These are phyloP conservation scores for Cheilosia scutellata DNA, from an alignment of 2,888 invertebrate genomes.

Conservation along the genomic window DNA sequence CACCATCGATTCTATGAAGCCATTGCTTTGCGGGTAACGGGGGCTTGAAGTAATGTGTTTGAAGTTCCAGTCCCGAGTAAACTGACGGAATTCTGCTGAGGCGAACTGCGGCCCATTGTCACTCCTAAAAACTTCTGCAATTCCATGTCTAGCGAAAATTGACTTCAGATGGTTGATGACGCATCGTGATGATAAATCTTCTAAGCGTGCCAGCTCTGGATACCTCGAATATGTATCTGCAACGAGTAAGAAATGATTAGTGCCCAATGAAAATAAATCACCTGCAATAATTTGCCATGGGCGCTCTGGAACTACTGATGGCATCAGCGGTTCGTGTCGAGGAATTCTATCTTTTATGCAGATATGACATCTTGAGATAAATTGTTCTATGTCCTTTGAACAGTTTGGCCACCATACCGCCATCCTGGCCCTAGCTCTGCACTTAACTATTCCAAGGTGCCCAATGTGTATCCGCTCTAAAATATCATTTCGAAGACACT, in stretches of 20 bases:
- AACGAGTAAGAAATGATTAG: slow-evolving; percentile 19
- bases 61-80: slow-evolving; percentile 10
- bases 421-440: slow-evolving; percentile 30
- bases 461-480: slow-evolving; percentile 30
- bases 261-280: slow-evolving; percentile 26
- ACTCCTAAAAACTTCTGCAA: slow-evolving; percentile 1
- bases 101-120: slow-evolving; percentile 23
- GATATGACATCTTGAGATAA: slow-evolving; percentile 20
- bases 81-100: slow-evolving; percentile 13
- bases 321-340: slow-evolving; percentile 21
- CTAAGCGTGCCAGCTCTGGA: not conserved
- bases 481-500: slow-evolving; percentile 15
- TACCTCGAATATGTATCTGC: slow-evolving; percentile 8
- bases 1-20: slow-evolving; percentile 10
- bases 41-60: slow-evolving; percentile 23
- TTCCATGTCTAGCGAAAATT: slow-evolving; percentile 13
- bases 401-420: slow-evolving; percentile 36
- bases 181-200: not conserved
- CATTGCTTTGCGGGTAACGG: slow-evolving; percentile 13
- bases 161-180: slow-evolving; percentile 16
- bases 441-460: slow-evolving; percentile 31
- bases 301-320: slow-evolving; percentile 29
- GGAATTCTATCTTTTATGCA: slow-evolving; percentile 21
- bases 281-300: slow-evolving; percentile 28
- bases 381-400: slow-evolving; percentile 26